A percentile compares a stretch with the other conserved stretches of the same genome.
These are phyloP conservation scores for Liparis tanakae DNA, from an alignment of 2,797 vertebrate species.

Conservation along the genomic window DNA sequence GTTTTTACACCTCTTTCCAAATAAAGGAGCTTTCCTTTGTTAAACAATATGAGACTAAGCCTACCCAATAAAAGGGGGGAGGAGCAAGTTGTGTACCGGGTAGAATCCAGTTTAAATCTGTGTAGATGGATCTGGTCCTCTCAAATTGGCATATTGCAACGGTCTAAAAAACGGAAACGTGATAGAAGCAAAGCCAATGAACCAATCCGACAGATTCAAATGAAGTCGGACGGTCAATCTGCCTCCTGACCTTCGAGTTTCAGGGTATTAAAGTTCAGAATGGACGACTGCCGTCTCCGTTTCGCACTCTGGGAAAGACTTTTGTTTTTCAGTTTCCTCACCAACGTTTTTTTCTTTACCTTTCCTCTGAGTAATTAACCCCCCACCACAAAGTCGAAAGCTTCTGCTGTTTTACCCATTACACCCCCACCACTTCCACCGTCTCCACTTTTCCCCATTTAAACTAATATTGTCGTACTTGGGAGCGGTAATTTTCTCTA, in stretches of 20 bases:
- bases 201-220: not conserved
- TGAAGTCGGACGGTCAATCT: not conserved
- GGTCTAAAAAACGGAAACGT: too few species aligned
- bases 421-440: constrained; percentile 27
- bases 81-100: too few species aligned
- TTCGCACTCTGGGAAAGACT: not conserved
- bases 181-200: not conserved
- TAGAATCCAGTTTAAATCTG: too few species aligned
- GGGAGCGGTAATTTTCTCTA: constrained; percentile 51
- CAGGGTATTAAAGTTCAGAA: constrained; percentile 24
- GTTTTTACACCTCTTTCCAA: too few species aligned
- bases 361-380: constrained; percentile 36
- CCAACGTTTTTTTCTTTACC: constrained; percentile 25
- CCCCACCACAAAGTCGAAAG: constrained; percentile 16
- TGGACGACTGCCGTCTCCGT: constrained; percentile 7
- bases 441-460: constrained; percentile 49
- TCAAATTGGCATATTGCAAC: too few species aligned
- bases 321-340: constrained; percentile 25
- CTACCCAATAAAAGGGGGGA: too few species aligned
- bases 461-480: constrained; percentile 77
- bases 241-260: constrained; percentile 32
- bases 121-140: too few species aligned
- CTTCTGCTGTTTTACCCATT: constrained; percentile 56
- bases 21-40: too few species aligned
- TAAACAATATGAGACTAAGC: too few species aligned